Evolutionary conservation across 2,113 vertebrate genomes (phyloP).

Genomic region (Myanophis thanlyinensis): DNA sequence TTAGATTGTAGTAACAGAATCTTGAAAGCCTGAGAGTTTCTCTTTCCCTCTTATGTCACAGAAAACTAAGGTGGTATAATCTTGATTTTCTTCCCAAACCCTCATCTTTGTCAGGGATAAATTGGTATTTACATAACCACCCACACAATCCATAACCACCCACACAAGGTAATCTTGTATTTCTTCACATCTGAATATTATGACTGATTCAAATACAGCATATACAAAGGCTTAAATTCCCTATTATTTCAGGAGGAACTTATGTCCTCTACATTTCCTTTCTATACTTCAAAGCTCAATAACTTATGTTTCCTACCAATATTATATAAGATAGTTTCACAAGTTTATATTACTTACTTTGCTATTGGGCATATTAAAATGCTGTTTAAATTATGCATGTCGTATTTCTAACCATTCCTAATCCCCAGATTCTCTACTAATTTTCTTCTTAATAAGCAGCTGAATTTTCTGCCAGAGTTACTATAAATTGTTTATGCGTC

Average conservation of each 20-base stretch:
- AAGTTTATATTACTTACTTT: conserved; percentile 43
- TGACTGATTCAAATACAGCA: neutral
- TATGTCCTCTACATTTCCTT: neutral
- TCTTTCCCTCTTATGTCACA: neutral
- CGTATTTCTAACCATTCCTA: neutral
- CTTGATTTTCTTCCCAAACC: neutral
- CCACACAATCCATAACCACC: neutral
- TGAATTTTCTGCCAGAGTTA: neutral
- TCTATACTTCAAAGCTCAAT: neutral
- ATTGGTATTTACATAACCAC: neutral
- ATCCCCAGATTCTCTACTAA: neutral
- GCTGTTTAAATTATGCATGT: conserved; percentile 15
- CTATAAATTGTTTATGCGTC: neutral
- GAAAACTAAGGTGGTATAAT: neutral
- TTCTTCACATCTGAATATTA: neutral
- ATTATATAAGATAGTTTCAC: conserved; percentile 29
- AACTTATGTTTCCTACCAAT: neutral
- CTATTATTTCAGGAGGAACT: neutral
- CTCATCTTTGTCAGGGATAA: neutral
- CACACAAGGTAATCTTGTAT: neutral
- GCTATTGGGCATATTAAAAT: conserved; percentile 24
- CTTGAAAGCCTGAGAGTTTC: neutral
- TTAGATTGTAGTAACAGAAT: neutral
- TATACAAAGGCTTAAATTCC: neutral
- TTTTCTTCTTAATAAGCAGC: neutral